Evolutionary conservation across 35 echinoderm and acorn worm species (phyloP).

Genomic region (Apostichopus japonicus): DNA sequence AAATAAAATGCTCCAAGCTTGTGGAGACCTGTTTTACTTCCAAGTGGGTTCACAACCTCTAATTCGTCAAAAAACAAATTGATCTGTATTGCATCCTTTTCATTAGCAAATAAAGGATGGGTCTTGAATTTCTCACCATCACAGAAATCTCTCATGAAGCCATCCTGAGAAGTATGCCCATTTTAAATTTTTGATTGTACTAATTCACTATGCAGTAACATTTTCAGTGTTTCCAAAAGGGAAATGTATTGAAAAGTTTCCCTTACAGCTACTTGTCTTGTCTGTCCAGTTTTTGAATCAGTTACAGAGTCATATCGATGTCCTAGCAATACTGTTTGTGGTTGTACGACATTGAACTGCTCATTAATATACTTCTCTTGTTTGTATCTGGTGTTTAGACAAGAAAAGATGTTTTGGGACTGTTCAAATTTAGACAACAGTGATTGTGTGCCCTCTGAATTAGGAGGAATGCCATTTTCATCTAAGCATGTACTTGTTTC

Average conservation of each 20-base stretch:
- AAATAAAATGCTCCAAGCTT: slow-evolving; percentile 65
- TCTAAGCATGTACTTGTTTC: too few relatives aligned
- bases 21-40: slow-evolving; percentile 68
- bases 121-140: slow-evolving; percentile 46
- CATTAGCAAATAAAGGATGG: slow-evolving; percentile 35
- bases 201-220: background rate
- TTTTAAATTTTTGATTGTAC: background rate
- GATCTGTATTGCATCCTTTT: slow-evolving; percentile 39
- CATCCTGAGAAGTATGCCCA: slow-evolving; percentile 20
- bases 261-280: slow-evolving; percentile 1
- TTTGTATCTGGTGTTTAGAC: background rate
- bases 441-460: too few relatives aligned
- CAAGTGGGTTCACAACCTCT: slow-evolving; percentile 68
- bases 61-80: slow-evolving; percentile 69
- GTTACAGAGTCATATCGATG: background rate
- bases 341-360: background rate
- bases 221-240: background rate
- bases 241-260: slow-evolving; percentile 35
- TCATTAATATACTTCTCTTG: slow-evolving; percentile 8
- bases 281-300: background rate
- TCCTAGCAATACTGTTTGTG: background rate
- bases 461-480: too few relatives aligned
- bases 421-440: background rate
- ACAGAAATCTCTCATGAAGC: slow-evolving; percentile 63
- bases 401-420: background rate